A percentile compares a stretch with the other conserved stretches of the same genome.
These are phyloP conservation scores for Solea solea DNA, from an alignment of 2,113 vertebrate genomes.

Conservation along the genomic window DNA sequence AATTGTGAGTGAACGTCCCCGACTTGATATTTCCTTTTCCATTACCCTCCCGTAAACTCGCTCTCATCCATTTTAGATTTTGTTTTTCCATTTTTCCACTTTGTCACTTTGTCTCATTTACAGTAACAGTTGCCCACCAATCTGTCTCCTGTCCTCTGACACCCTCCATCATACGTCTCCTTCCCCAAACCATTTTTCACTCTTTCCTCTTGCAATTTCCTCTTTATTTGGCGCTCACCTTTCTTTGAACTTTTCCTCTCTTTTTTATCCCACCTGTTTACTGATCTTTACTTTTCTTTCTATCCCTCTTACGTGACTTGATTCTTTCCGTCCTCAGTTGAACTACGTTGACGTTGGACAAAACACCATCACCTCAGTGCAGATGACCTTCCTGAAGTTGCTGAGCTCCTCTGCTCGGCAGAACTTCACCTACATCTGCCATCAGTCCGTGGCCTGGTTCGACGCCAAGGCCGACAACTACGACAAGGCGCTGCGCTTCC, in stretches of 20 bases:
- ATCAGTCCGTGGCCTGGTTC: constrained; percentile 95
- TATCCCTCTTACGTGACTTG: not conserved
- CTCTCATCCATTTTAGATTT: constrained; percentile 4
- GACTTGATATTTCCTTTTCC: constrained; percentile 10
- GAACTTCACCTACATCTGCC: constrained; percentile 97
- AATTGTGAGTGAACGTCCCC: constrained; percentile 85
- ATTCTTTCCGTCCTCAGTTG: constrained; percentile 77
- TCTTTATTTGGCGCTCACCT: not conserved
- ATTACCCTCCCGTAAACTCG: not conserved
- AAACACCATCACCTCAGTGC: constrained; percentile 89
- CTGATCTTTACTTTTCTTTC: not conserved
- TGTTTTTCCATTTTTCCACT: constrained; percentile 28
- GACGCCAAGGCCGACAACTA: constrained; percentile 88
- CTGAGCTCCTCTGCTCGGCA: constrained; percentile 94
- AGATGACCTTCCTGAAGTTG: constrained; percentile 98
- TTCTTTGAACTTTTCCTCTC: not conserved
- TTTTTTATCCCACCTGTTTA: not conserved
- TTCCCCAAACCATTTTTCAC: not conserved
- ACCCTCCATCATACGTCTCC: not conserved
- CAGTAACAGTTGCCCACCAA: not conserved
- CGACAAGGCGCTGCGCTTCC: constrained; percentile 93
- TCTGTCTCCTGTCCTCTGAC: not conserved
- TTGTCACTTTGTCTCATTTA: constrained; percentile 29
- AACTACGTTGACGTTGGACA: constrained; percentile 91
- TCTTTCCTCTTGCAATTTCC: not conserved